Base-by-base conservation (phyloP, 2,113 vertebrate species). In the Callipepla californica region DNA sequence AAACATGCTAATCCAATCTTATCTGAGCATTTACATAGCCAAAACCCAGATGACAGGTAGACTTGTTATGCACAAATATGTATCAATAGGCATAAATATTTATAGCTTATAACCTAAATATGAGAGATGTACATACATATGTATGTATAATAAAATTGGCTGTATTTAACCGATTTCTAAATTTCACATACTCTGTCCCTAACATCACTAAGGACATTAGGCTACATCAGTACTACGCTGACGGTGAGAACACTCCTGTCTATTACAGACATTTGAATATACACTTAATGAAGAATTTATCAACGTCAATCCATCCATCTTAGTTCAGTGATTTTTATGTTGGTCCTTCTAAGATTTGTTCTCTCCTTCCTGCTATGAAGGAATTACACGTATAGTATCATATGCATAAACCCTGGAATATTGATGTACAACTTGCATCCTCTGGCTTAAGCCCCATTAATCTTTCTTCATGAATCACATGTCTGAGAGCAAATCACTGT, bases 221-320 rank as follows among this genome's bases (percentile, higher is more conserved):
- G 26, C 55, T 80, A 50, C 16, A 51, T 4, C 14, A 65, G 62
- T 36, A 44, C 50, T 93, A 6, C 34, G 34, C 2, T 47, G 36
- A 21, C 73, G 45, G 23, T 61, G 51, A 67, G 55, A 48, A 50
- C 25, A 40, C 22, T 82, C 63, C 42, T 4, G 30, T n/a, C 23
- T 79, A 58, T 62, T 44, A 80, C 13, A 23, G 75, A 87, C 59
- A 74, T 89, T 67, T 77, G 18, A 94, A 80, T 38, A 70, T 36
- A 47, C 30, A 59, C 45, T 55, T 83, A 78, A 87, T 30, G 61
- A 93, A 91, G 17, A 91, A 82, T 94, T 89, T 83, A 85, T 87
- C 47, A 74, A 30, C 65, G 77, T 87, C 26, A 51, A 67, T 87
- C 17, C 9, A 18, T 74, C 70, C 57, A 57, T 69, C 47, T 85